phyloP scores from a whole-genome alignment of 2,797 vertebrate genomes.

The Anguilla megastoma region DNA sequence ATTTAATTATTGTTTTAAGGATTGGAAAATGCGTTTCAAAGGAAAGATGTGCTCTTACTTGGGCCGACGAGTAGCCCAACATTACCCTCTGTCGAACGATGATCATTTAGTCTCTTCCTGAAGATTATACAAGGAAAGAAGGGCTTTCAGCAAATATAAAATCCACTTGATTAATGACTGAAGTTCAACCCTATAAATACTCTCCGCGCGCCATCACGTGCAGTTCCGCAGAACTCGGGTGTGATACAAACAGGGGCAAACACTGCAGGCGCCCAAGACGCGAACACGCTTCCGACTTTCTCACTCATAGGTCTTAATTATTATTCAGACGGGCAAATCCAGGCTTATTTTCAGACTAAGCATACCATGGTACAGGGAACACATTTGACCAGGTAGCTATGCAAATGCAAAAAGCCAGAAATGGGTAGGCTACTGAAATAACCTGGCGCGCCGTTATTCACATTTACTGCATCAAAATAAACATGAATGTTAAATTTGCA shows the following conservation, averaged over 20 bases:
- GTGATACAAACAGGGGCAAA: not conserved
- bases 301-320: not conserved
- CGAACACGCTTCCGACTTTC: not conserved
- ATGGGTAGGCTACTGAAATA: not conserved
- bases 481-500: not conserved
- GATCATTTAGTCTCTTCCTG: too few relatives aligned
- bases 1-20: too few relatives aligned
- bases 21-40: too few relatives aligned
- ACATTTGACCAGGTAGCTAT: constrained; percentile 42
- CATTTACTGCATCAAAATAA: not conserved
- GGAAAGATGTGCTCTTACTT: too few relatives aligned
- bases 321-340: not conserved
- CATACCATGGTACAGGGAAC: constrained; percentile 40
- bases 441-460: constrained; percentile 36
- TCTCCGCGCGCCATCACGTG: not conserved
- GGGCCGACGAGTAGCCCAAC: too few relatives aligned
- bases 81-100: too few relatives aligned
- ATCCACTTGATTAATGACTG: too few relatives aligned
- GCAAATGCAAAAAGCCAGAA: not conserved
- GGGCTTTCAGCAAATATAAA: too few relatives aligned
- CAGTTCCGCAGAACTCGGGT: not conserved
- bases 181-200: too few relatives aligned
- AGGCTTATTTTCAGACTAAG: not conserved
- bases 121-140: too few relatives aligned
- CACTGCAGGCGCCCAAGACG: constrained; percentile 23